These are phyloP conservation scores for Sminthopsis crassicaudata DNA, from an alignment of 2,113 vertebrate species.

Conservation along the genomic window DNA sequence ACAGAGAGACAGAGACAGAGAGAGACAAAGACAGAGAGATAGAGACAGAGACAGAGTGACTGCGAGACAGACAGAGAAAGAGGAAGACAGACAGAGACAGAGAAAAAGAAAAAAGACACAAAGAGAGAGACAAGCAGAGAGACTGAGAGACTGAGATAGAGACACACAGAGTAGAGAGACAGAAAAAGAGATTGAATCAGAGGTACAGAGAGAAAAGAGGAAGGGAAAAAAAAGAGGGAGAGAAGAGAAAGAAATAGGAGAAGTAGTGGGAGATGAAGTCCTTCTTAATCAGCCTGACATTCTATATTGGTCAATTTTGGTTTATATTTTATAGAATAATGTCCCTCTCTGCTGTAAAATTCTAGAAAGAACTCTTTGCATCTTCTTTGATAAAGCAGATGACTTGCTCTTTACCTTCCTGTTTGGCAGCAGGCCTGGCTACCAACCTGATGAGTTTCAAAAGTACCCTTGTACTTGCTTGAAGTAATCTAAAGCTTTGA, in stretches of 20 bases:
- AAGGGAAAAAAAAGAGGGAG: rapidly evolving
- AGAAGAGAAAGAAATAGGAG: background rate
- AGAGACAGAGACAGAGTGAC: too few relatives aligned
- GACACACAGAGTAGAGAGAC: too few relatives aligned
- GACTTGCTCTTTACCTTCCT: background rate
- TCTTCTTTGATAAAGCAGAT: background rate
- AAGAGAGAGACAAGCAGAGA: too few relatives aligned
- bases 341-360: background rate
- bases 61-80: too few relatives aligned
- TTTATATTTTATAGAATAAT: background rate
- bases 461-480: background rate
- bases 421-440: background rate
- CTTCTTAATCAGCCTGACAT: background rate
- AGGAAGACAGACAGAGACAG: too few relatives aligned
- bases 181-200: background rate
- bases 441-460: background rate
- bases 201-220: background rate
- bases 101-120: too few relatives aligned
- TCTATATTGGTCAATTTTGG: background rate
- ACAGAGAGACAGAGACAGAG: too few relatives aligned
- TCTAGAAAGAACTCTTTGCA: background rate
- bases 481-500: background rate
- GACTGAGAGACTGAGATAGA: too few relatives aligned
- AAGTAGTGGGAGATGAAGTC: background rate
- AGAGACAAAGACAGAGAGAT: too few relatives aligned